A percentile compares a stretch with the other conserved stretches of the same genome.
Evolutionary conservation across 2,113 vertebrate species (phyloP).

Genomic region (Myotis yumanensis): DNA sequence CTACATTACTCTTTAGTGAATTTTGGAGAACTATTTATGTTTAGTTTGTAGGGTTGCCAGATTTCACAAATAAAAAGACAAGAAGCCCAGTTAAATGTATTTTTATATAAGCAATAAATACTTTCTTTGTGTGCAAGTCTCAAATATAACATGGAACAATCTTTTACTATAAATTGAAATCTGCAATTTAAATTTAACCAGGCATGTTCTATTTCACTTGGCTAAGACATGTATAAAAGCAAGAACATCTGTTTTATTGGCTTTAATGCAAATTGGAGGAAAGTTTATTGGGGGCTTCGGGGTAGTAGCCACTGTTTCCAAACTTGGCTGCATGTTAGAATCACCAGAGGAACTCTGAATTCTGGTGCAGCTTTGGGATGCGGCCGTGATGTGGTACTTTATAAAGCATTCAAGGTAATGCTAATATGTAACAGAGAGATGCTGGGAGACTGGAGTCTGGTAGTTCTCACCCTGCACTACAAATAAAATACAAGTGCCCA

Average conservation of each 20-base stretch:
- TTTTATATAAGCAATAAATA: background rate
- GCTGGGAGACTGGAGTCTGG: background rate
- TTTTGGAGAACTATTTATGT: background rate
- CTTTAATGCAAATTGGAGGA: background rate
- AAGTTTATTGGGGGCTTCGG: background rate
- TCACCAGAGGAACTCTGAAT: background rate
- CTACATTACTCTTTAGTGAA: background rate
- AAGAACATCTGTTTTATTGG: background rate
- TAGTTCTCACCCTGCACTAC: background rate
- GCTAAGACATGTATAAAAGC: background rate
- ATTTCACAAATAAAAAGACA: slow-evolving; percentile 10
- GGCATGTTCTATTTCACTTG: background rate
- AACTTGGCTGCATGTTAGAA: background rate
- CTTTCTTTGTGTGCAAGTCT: background rate
- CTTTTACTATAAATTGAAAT: slow-evolving; percentile 3
- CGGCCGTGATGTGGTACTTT: background rate
- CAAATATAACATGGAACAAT: background rate
- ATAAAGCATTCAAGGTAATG: background rate
- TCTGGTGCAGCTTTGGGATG: background rate
- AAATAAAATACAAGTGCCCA: background rate
- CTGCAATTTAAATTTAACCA: background rate
- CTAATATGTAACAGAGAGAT: background rate
- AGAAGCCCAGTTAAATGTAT: background rate
- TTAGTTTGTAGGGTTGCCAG: slow-evolving; percentile 5
- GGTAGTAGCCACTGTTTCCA: background rate